These are phyloP conservation scores for Corythornis madagascariensis DNA, from an alignment of 2,113 vertebrate genomes.

Conservation along the genomic window DNA sequence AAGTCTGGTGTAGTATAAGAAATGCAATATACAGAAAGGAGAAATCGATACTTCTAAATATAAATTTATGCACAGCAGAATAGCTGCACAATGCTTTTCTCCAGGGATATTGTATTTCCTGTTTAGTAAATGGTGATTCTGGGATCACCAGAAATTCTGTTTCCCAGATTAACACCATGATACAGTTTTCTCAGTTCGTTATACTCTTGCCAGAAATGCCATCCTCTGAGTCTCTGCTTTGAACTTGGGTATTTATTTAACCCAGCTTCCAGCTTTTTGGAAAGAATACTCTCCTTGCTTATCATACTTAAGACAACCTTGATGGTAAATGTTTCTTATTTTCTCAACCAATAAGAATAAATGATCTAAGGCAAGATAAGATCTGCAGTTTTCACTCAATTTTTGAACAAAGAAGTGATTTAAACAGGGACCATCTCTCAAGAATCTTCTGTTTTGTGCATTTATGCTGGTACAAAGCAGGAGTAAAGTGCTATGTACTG, in stretches of 20 bases:
- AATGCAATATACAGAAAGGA: background rate
- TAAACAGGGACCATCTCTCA: background rate
- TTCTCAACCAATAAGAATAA: background rate
- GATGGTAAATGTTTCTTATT: background rate
- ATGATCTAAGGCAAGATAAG: background rate
- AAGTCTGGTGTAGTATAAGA: background rate
- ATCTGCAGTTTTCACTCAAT: background rate
- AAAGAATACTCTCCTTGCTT: background rate
- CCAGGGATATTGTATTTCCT: background rate
- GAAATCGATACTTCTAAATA: background rate
- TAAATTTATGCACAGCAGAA: background rate
- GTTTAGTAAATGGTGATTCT: background rate
- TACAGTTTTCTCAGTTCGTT: background rate
- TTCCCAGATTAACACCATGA: background rate
- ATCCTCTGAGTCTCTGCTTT: background rate
- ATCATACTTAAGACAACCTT: background rate
- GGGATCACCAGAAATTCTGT: background rate
- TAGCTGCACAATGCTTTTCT: background rate
- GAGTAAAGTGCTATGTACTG: background rate
- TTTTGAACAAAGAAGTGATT: background rate
- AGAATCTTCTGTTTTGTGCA: background rate
- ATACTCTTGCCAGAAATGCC: background rate
- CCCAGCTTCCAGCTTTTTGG: background rate
- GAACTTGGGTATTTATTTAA: constrained; percentile 24
- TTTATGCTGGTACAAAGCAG: background rate